Evolutionary conservation across 2,888 invertebrate genomes (phyloP).

Genomic region (Macropis europaea): DNA sequence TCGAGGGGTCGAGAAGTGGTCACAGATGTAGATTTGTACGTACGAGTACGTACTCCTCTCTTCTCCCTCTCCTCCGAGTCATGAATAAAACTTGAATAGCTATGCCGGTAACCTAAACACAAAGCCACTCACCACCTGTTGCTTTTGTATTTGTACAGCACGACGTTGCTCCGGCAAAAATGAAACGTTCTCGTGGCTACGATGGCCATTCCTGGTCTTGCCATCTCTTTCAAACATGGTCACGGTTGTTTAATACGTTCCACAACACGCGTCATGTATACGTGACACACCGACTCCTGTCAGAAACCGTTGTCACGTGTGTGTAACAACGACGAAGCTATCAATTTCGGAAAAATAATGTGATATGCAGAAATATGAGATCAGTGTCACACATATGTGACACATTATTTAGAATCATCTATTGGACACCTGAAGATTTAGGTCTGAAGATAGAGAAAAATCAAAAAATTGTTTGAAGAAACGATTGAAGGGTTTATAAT

Average conservation of each 20-base stretch:
- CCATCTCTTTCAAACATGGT: constrained; percentile 14
- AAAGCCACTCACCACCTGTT: constrained; percentile 68
- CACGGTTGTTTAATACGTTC: constrained; percentile 16
- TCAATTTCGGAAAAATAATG: no score
- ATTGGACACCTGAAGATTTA: no score
- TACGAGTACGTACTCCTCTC: constrained; percentile 34
- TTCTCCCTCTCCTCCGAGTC: constrained; percentile 42
- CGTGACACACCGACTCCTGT: no score
- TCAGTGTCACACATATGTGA: no score
- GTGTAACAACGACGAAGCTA: no score
- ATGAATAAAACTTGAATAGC: constrained; percentile 70
- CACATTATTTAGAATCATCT: no score
- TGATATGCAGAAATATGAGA: no score
- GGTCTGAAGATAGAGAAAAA: no score
- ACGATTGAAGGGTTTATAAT: no score
- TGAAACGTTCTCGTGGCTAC: constrained; percentile 38
- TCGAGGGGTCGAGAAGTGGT: constrained; percentile 59
- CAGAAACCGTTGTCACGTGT: no score
- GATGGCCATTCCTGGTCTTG: constrained; percentile 25
- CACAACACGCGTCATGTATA: not conserved
- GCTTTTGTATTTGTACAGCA: constrained; percentile 62
- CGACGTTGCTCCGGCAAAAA: constrained; percentile 34
- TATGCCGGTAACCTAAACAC: constrained; percentile 63
- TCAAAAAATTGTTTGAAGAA: no score
- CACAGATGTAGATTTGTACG: constrained; percentile 60